A percentile compares a stretch with the other conserved stretches of the same genome.
Conservation (phyloP, 1,140 invertebrate species). For the Whitmania pigra region DNA sequence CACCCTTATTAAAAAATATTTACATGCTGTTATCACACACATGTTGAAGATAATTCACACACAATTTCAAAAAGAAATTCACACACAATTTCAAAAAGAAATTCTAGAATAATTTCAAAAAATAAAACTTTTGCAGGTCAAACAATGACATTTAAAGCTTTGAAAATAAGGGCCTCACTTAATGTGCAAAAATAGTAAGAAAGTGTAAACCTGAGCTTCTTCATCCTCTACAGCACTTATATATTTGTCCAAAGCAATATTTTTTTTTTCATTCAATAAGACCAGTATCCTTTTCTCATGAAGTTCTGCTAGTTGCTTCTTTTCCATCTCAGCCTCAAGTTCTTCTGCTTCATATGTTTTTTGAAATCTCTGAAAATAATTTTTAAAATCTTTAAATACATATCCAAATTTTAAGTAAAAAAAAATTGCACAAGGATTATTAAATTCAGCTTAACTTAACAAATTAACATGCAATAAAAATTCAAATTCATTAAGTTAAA, state of each 20-base stretch:
- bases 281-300: constrained; percentile 88
- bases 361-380: constrained; percentile 57
- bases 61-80: too few relatives aligned
- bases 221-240: constrained; percentile 53
- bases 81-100: too few relatives aligned
- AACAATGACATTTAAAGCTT: too few relatives aligned
- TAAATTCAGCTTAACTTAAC: not conserved
- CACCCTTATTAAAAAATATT: too few relatives aligned
- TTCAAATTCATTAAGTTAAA: too few relatives aligned
- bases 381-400: not conserved
- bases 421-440: not conserved
- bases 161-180: too few relatives aligned
- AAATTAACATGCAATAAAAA: not conserved
- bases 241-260: constrained; percentile 85
- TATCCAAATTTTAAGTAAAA: not conserved
- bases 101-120: too few relatives aligned
- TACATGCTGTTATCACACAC: too few relatives aligned
- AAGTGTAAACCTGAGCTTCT: constrained; percentile 1
- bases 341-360: constrained; percentile 81
- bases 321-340: constrained; percentile 85
- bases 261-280: constrained; percentile 85
- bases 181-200: not conserved
- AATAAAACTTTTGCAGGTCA: too few relatives aligned
- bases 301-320: constrained; percentile 83
- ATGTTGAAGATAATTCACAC: too few relatives aligned